A percentile compares a stretch with the other conserved stretches of the same genome.
Evolutionary conservation across 2,113 vertebrate species (phyloP).

Genomic region (Heteronetta atricapilla): DNA sequence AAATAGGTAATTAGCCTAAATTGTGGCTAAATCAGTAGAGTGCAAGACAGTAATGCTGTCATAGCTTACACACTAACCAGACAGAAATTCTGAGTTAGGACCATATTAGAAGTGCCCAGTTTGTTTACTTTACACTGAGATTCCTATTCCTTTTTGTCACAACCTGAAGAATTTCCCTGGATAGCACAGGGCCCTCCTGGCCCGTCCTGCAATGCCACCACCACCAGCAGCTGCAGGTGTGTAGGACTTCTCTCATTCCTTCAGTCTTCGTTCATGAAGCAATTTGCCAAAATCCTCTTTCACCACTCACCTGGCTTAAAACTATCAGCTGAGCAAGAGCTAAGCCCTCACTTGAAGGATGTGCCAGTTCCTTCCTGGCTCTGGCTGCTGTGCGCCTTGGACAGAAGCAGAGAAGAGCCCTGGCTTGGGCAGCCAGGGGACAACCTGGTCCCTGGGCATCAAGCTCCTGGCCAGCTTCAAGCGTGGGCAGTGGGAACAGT

Average conservation of each 20-base stretch:
- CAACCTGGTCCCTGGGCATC: background rate
- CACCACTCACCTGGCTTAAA: background rate
- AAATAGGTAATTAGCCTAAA: background rate
- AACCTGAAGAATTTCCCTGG: background rate
- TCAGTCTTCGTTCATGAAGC: background rate
- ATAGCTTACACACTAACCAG: background rate
- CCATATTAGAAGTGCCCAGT: background rate
- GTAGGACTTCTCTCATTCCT: background rate
- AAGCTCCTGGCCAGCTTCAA: background rate
- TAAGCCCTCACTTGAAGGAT: background rate
- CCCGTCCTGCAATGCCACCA: background rate
- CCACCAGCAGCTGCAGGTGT: fast-evolving
- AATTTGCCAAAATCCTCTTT: background rate
- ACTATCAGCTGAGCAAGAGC: background rate
- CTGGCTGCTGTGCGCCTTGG: background rate
- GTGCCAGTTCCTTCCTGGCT: background rate
- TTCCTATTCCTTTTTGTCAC: background rate
- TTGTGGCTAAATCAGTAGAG: background rate
- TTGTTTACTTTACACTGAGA: background rate
- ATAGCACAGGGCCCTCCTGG: background rate
- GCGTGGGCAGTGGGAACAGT: fast-evolving
- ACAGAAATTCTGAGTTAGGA: background rate
- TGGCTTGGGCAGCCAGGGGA: background rate
- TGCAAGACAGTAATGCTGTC: background rate
- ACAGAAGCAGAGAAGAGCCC: background rate